These are phyloP conservation scores for Plutomurus gul DNA, from an alignment of 1,140 invertebrate genomes.

Conservation along the genomic window DNA sequence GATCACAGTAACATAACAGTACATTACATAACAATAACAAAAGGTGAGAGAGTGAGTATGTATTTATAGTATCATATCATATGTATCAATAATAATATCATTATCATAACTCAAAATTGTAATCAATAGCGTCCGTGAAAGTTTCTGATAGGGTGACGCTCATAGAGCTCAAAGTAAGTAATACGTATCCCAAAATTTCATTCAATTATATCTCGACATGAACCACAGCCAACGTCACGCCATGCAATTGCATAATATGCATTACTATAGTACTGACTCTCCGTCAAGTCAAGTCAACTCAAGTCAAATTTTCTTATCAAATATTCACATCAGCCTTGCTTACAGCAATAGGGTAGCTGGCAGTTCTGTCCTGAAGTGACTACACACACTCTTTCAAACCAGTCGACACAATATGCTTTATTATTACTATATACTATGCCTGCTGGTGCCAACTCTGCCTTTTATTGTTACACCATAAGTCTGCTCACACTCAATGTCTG, in stretches of 20 bases:
- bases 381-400: too few relatives aligned
- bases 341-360: neutral
- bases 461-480: too few relatives aligned
- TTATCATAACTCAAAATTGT: neutral
- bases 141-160: neutral
- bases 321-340: neutral
- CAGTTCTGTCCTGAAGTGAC: too few relatives aligned
- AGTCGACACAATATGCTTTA: too few relatives aligned
- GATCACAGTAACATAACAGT: constrained; percentile 7
- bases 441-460: too few relatives aligned
- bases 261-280: neutral
- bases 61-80: too few relatives aligned
- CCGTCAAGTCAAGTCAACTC: neutral
- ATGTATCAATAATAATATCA: neutral
- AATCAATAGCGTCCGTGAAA: neutral
- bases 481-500: too few relatives aligned
- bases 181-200: neutral
- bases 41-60: neutral
- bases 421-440: too few relatives aligned
- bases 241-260: neutral
- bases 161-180: neutral
- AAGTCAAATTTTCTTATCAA: neutral
- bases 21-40: neutral
- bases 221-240: neutral
- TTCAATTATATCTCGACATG: neutral